Base-by-base conservation (phyloP, 2,888 invertebrate genomes). In the Lycophotia porphyrea region DNA sequence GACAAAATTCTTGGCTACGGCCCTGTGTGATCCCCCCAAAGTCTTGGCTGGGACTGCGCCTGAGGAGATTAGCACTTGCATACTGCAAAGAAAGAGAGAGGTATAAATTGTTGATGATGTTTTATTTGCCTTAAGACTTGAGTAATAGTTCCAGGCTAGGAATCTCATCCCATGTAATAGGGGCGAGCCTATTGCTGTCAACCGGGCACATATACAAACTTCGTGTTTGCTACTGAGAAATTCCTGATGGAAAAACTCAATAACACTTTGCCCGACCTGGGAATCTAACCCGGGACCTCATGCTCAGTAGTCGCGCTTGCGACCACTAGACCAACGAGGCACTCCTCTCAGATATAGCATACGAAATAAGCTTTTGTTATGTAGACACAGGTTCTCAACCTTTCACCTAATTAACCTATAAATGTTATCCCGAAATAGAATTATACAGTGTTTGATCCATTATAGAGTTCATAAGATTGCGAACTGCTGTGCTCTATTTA, bases 381-480 rank as follows among this genome's bases (percentile, higher is more conserved):
- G 52, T 24, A 13, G 42, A 58, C 65, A 49, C 27, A 80, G 81
- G 42, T 75, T 55, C 34, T 58, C 42, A 58, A 74, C 63, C 84
- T 81, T 47, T 73, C 42, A 73, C 67, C 72, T 36, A 77, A 77
- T 82, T 76, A 63, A 55, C 47, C 55, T 71, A 49, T 77, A 73
- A 85, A 84, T 77, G 72, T 73, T 72, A 73, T 36, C 42, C 24
- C 1, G 34, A 68, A 85, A 77, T 85, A 85, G 72, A 77, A 27
- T 69, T 34, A 58, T 52, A 47, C 39, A 13, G 49, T 71, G 60
- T 77, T 73, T 77, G 70, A 73, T 71, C 78, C 61, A 73, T 67
- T 64, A 42, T 39, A 27, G 7, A 44, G 60, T 55, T 55, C 55
- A 70, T 44, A 71, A 55, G 55, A 71, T 82, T 71, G 70, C 55